A percentile compares a stretch with the other conserved stretches of the same genome.
These are phyloP conservation scores for Leptodirus hochenwartii DNA, from an alignment of 2,888 invertebrate species.

Conservation along the genomic window DNA sequence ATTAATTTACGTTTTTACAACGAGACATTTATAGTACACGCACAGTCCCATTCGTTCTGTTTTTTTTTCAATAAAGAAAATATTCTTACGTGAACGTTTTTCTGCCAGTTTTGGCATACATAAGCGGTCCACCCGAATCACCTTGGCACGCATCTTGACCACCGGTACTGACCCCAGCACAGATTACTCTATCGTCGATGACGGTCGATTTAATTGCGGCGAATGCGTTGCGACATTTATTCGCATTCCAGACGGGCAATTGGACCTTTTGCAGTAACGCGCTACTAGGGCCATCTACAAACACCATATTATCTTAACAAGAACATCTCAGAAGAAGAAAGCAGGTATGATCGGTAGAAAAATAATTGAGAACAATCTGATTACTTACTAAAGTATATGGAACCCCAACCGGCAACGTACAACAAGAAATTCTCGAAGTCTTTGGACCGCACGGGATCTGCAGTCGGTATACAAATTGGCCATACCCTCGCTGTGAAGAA, in stretches of 20 bases:
- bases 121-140: constrained; percentile 69
- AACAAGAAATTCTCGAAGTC: constrained; percentile 40
- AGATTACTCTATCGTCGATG: constrained; percentile 45
- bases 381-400: constrained; percentile 46
- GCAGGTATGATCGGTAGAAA: background rate
- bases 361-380: background rate
- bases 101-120: constrained; percentile 25
- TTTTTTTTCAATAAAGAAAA: no score
- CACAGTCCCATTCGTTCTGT: no score
- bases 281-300: constrained; percentile 51
- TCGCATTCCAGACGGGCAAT: constrained; percentile 46
- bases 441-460: constrained; percentile 31
- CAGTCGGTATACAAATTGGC: constrained; percentile 59
- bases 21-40: no score
- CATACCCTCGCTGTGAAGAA: constrained; percentile 37
- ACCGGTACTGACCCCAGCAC: constrained; percentile 46
- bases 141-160: constrained; percentile 61
- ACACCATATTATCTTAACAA: no score
- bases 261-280: constrained; percentile 45
- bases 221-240: constrained; percentile 40
- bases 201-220: constrained; percentile 30
- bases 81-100: no score
- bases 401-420: constrained; percentile 73
- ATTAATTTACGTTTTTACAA: no score
- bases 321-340: background rate